These are phyloP conservation scores for Schizotus pectinicornis DNA, from an alignment of 2,888 invertebrate species.

Conservation along the genomic window DNA sequence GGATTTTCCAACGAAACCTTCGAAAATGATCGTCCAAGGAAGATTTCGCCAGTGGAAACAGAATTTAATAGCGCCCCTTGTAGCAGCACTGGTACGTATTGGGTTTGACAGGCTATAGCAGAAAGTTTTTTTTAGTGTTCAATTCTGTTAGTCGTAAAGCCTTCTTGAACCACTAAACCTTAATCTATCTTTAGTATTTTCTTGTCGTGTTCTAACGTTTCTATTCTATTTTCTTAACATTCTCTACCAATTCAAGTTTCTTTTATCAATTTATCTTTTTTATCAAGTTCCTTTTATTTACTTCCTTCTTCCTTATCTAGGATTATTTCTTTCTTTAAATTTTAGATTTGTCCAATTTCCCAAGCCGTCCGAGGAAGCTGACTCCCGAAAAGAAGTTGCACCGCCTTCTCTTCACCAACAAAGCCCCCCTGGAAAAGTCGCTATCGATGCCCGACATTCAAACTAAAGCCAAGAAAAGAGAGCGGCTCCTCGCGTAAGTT, in stretches of 20 bases:
- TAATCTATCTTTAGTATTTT: too few species aligned
- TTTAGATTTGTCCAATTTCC: constrained; percentile 1
- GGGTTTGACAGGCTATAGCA: too few species aligned
- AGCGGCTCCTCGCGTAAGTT: constrained; percentile 74
- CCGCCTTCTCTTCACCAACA: constrained; percentile 43
- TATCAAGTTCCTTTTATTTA: too few species aligned
- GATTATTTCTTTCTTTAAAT: constrained; percentile 1
- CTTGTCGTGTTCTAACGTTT: too few species aligned
- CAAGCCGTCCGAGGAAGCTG: constrained; percentile 48
- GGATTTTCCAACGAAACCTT: constrained; percentile 54
- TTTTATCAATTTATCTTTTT: too few species aligned
- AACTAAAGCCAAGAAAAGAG: constrained; percentile 73
- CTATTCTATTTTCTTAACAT: too few species aligned
- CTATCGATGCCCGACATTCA: constrained; percentile 86
- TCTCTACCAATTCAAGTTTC: too few species aligned
- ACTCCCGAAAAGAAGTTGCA: constrained; percentile 60
- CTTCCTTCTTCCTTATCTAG: neutral
- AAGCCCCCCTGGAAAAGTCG: constrained; percentile 77
- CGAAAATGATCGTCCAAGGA: constrained; percentile 45
- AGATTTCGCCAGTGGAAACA: constrained; percentile 40
- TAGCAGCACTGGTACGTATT: constrained; percentile 49
- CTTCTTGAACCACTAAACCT: too few species aligned
- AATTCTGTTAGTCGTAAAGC: too few species aligned
- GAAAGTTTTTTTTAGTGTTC: too few species aligned
- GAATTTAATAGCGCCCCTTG: constrained; percentile 46